phyloP scores from a whole-genome alignment of 2,888 invertebrate genomes.

The Spisula solida region DNA sequence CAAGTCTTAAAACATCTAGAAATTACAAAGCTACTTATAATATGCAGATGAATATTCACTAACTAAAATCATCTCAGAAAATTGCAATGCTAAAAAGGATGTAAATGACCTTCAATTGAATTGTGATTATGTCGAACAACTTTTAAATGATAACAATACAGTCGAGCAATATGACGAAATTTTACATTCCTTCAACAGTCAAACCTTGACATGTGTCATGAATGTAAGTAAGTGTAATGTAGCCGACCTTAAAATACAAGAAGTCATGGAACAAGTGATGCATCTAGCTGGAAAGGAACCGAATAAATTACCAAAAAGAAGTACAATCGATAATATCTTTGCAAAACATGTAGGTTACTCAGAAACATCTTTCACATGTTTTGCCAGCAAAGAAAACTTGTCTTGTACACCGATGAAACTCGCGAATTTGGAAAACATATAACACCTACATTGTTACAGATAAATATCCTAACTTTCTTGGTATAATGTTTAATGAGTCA shows the following conservation, averaged over 20 bases:
- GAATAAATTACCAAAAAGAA: slow-evolving; percentile 2
- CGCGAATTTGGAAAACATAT: too few species aligned
- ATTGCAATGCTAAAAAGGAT: too few species aligned
- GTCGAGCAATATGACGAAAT: slow-evolving; percentile 19
- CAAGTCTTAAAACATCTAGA: too few species aligned
- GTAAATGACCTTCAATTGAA: too few species aligned
- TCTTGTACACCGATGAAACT: too few species aligned
- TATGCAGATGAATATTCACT: too few species aligned
- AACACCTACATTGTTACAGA: too few species aligned
- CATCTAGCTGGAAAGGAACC: slow-evolving; percentile 9
- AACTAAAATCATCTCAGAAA: too few species aligned
- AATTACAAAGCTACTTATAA: too few species aligned
- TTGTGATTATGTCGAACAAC: too few species aligned
- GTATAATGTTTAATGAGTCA: too few species aligned
- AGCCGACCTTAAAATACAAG: slow-evolving; percentile 26
- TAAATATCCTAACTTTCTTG: too few species aligned
- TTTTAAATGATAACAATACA: not conserved
- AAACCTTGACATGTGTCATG: slow-evolving; percentile 24
- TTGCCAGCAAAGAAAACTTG: slow-evolving; percentile 7
- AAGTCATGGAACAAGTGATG: not conserved
- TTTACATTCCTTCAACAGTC: not conserved
- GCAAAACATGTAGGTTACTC: not conserved
- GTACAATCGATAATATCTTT: not conserved
- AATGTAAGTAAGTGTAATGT: slow-evolving; percentile 35
- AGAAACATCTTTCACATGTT: slow-evolving; percentile 1